Evolutionary conservation across 2,797 vertebrate species (phyloP), one percentile per base, ranked within the genome.

Genomic region (Myotis findleyi): DNA sequence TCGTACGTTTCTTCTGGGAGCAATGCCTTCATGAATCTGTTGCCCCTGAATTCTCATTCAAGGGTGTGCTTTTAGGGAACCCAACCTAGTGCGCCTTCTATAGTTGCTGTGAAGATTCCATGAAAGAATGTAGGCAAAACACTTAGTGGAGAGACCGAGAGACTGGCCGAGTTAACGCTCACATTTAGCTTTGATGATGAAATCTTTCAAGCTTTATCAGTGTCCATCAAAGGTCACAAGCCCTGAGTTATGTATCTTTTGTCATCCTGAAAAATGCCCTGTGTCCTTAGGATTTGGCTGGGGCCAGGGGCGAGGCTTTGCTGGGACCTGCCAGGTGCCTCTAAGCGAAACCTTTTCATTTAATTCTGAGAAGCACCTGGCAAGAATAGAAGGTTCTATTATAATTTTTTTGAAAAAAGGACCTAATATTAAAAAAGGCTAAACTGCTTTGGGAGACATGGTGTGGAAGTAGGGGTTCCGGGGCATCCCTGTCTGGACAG

Each of bases 141-240:
- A 27, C 38, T 64, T 21, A 4, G 14, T 9, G 36, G 49, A 53
- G 57, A 76, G 41, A 6, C 0, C 3, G 12, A 8, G 36, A 38
- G 25, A 30, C 41, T 0, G 18, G 33, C 59, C 10, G 36, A 30
- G 69, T 1, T 2, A n/a, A 25, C 0, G 3, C 47, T 27, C 79
- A 0, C 33, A 30, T 21, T 27, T 17, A 7, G 25, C 25, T 5
- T 0, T 66, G 33, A 10, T 7, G 17, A 25, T 0, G 5, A 41
- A 51, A 38, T 20, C 57, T 73, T 51, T 2, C 41, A 36, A 41
- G 21, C 3, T 17, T 33, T 51, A 38, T 51, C 33, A 21, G 68
- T 25, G 68, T 59, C 64, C 85, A 38, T 18, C 64, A 71, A 21
- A 36, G 3, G 79, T 38, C 14, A 27, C 13, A 14, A 55, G 59